A percentile compares a stretch with the other conserved stretches of the same genome.
These are phyloP conservation scores for Channallabes apus DNA, from an alignment of 2,797 vertebrate species.

Conservation along the genomic window DNA sequence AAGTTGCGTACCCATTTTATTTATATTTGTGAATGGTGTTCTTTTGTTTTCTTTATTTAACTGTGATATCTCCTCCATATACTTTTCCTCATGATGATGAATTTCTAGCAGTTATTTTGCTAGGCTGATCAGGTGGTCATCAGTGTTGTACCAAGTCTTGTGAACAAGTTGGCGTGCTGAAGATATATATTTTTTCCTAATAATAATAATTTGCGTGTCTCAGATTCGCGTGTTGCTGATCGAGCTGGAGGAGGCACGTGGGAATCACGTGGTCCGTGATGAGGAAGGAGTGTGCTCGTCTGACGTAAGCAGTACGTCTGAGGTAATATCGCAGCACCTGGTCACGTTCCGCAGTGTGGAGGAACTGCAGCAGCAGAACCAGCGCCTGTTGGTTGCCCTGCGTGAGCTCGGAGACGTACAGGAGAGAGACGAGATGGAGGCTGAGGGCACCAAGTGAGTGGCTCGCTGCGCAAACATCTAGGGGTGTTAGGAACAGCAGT, in stretches of 20 bases:
- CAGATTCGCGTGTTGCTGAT: conserved; percentile 91
- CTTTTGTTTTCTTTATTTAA: too few relatives aligned
- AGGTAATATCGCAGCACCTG: conserved; percentile 92
- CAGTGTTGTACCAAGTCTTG: not conserved
- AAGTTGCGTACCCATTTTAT: not conserved
- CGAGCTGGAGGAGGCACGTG: conserved; percentile 94
- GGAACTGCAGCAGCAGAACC: conserved; percentile 96
- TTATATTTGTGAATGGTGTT: not conserved
- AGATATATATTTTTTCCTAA: too few relatives aligned
- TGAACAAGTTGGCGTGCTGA: not conserved
- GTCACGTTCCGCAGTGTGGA: conserved; percentile 94
- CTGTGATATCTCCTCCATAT: not conserved
- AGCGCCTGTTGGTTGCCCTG: conserved; percentile 87
- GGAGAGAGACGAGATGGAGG: conserved; percentile 88
- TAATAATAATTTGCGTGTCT: not conserved
- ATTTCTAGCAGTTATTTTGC: not conserved
- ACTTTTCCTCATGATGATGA: not conserved
- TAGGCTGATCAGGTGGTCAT: not conserved
- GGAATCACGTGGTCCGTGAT: conserved; percentile 87
- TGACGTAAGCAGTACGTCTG: conserved; percentile 91
- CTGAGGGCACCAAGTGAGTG: conserved; percentile 78
- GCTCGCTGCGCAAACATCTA: not conserved
- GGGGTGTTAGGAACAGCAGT: not conserved
- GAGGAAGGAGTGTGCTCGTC: conserved; percentile 86
- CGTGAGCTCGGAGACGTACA: conserved; percentile 88